Evolutionary conservation across 2,888 invertebrate genomes (phyloP).

Genomic region (Coenonympha glycerion): DNA sequence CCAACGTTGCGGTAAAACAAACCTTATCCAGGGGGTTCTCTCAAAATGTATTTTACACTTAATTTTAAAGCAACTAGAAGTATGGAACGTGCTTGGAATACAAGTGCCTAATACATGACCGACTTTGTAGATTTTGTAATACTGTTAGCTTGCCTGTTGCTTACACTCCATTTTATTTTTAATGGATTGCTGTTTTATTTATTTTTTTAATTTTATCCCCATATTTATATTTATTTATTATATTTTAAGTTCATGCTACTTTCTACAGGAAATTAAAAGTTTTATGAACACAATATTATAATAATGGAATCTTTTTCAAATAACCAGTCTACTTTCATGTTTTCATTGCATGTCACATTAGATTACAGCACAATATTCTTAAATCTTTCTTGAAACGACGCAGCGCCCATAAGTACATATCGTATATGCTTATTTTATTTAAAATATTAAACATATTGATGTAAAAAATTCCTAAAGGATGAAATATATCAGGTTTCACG

Average conservation of each 20-base stretch:
- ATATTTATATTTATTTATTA: no score
- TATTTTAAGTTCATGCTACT: no score
- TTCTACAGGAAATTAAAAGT: not conserved
- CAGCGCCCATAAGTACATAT: no score
- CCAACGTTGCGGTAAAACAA: conserved; percentile 2
- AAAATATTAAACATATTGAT: no score
- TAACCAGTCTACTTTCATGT: no score
- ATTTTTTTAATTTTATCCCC: not conserved
- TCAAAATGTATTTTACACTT: conserved; percentile 22
- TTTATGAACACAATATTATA: no score
- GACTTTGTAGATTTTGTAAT: conserved; percentile 20
- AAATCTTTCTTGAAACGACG: no score
- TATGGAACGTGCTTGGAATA: conserved; percentile 26
- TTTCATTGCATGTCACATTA: no score
- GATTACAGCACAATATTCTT: no score
- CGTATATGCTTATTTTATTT: no score
- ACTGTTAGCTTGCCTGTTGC: conserved; percentile 17
- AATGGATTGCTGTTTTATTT: not conserved
- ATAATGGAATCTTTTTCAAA: no score
- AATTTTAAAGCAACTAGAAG: conserved; percentile 24
- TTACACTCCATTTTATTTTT: conserved; percentile 20
- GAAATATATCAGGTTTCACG: not conserved
- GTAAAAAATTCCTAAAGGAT: not conserved
- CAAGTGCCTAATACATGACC: conserved; percentile 14
- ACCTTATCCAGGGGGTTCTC: not conserved